A percentile compares a stretch with the other conserved stretches of the same genome.
Evolutionary conservation across 2,113 vertebrate genomes (phyloP).

Genomic region (Anolis carolinensis): DNA sequence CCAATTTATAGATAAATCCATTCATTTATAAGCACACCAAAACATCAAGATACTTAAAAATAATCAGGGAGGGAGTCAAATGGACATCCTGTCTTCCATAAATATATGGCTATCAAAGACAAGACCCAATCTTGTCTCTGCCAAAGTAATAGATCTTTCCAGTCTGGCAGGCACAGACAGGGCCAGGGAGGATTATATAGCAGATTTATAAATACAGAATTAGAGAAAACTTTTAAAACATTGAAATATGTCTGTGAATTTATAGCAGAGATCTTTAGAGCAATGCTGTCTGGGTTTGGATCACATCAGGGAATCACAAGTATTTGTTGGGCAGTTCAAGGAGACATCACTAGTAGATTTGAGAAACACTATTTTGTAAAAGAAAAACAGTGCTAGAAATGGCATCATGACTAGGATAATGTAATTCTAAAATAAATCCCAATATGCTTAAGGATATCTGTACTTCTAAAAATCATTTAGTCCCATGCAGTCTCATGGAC

Average conservation of each 20-base stretch:
- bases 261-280: conserved; percentile 54
- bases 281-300: conserved; percentile 53
- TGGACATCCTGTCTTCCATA: neutral
- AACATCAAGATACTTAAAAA: neutral
- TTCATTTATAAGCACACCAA: neutral
- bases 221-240: conserved; percentile 46
- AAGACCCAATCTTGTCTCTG: neutral
- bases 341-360: neutral
- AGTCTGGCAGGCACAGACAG: neutral
- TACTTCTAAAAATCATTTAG: neutral
- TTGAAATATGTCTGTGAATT: conserved; percentile 41
- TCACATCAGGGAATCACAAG: conserved; percentile 20
- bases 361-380: no score
- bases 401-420: no score
- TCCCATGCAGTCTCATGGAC: neutral
- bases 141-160: neutral
- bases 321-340: conserved; percentile 44
- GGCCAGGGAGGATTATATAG: neutral
- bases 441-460: neutral
- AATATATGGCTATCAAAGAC: neutral
- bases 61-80: neutral
- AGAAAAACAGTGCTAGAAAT: no score
- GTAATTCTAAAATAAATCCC: neutral
- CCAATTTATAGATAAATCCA: neutral
- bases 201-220: neutral